Evolutionary conservation across 2,888 invertebrate genomes (phyloP), one percentile per base, ranked within the genome.

Genomic region (Oligia strigilis): DNA sequence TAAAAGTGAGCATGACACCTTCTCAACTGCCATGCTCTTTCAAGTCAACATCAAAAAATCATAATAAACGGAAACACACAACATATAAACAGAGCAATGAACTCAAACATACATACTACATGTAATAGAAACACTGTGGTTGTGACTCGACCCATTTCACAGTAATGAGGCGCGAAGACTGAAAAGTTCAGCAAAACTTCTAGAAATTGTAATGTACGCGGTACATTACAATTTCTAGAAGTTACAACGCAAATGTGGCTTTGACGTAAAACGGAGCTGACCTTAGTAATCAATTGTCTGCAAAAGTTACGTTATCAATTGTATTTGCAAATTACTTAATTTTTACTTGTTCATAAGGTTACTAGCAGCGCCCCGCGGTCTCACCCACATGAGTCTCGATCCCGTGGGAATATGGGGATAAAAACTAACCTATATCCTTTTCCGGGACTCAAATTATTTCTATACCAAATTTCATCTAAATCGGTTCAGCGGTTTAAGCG

Each of bases 221-320:
- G 43, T 58, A 49, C 14, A 58, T 65, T 17, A 6, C n/a, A 64
- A 52, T 0, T 72, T 62, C 46, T 11, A 23, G 52, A 60, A 75
- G 52, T 66, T 71, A 52, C 60, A 71, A 71, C n/a, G 49, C 23
- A 81, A 4, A 79, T 19, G 23, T 76, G 71, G 60, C 52, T 75
- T 72, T 81, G 81, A 29, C 29, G 29, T 29, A 29, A 29, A 29
- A 29, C 29, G 0, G 29, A 29, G 29, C 29, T 29, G 29, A 29
- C 29, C 29, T 29, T 29, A 29, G 29, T 29, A 29, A 81, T 19
- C 76, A n/a, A 81, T 77, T 81, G 82, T 82, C 66, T 72, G 55
- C 19, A 4, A 64, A 75, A 71, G 40, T 36, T 36, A 64, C 65
- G 13, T 14, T 36, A 29, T 14, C 60, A 62, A 14, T 55, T 76